phyloP scores from a whole-genome alignment of 2,113 vertebrate genomes.

The Passer montanus region DNA sequence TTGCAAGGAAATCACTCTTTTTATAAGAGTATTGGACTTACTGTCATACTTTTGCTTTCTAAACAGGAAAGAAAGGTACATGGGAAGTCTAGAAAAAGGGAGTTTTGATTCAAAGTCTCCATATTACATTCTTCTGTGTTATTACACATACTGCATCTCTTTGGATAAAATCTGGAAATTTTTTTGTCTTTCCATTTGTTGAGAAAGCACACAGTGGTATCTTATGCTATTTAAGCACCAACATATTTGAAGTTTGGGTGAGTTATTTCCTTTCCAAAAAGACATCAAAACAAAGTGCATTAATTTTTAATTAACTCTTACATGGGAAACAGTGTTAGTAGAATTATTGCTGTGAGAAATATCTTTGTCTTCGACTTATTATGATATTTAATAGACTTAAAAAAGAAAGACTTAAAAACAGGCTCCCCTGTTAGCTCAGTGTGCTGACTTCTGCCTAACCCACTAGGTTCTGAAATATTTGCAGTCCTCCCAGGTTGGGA shows the following conservation, averaged over 20 bases:
- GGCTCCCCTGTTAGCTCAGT: not conserved
- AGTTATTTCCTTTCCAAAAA: not conserved
- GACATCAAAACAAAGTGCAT: not conserved
- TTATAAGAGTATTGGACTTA: not conserved
- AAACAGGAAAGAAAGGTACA: constrained; percentile 18
- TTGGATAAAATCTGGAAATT: constrained; percentile 1
- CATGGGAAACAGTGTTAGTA: not conserved
- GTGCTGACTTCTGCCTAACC: not conserved
- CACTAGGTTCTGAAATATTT: constrained; percentile 4
- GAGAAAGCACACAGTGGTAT: not conserved
- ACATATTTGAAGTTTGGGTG: not conserved
- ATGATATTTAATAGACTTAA: not conserved
- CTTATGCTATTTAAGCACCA: not conserved
- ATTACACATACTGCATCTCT: not conserved
- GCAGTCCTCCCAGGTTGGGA: not conserved
- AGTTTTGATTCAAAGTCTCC: constrained; percentile 21
- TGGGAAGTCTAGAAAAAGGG: not conserved
- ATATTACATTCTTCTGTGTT: not conserved
- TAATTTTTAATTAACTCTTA: not conserved
- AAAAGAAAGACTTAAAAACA: not conserved
- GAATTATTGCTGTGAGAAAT: not conserved
- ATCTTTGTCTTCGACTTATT: not conserved
- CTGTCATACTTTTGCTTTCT: constrained; percentile 21
- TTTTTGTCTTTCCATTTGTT: not conserved
- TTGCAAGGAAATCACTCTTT: not conserved